phyloP scores from a whole-genome alignment of 2,113 vertebrate genomes.

The Prionailurus viverrinus region DNA sequence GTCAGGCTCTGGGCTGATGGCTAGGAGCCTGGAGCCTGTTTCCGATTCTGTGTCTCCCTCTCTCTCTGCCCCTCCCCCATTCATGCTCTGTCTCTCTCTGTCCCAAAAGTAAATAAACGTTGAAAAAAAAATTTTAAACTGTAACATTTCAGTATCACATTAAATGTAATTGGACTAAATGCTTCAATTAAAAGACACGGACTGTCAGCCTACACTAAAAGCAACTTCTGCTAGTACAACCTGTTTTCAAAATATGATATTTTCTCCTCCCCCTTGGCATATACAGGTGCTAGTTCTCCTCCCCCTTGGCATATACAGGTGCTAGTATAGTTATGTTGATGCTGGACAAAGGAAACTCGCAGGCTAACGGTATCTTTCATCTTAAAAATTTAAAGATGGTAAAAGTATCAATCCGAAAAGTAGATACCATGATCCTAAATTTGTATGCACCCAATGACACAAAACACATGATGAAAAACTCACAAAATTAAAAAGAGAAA shows the following conservation, averaged over 20 bases:
- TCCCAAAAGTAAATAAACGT: too few relatives aligned
- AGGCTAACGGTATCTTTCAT: not conserved
- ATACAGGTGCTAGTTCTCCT: too few relatives aligned
- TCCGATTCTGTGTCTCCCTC: too few relatives aligned
- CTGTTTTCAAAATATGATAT: not conserved
- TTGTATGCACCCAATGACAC: not conserved
- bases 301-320: fast-evolving
- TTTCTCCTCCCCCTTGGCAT: too few relatives aligned
- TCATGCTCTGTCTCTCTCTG: too few relatives aligned
- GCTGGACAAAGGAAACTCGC: not conserved
- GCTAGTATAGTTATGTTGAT: not conserved
- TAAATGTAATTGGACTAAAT: not conserved
- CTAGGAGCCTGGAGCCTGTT: too few relatives aligned
- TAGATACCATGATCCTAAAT: not conserved
- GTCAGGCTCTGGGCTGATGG: too few relatives aligned
- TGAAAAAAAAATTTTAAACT: too few relatives aligned
- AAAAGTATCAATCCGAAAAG: not conserved
- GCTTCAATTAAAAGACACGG: not conserved
- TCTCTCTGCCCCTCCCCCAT: too few relatives aligned
- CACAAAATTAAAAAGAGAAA: not conserved
- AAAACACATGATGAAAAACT: not conserved
- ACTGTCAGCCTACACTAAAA: not conserved
- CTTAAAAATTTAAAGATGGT: not conserved
- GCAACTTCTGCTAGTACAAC: not conserved
- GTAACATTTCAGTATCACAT: not conserved